Evolutionary conservation across 1,140 invertebrate species (phyloP), one percentile per base, ranked within the genome.

Genomic region (Euschistus heros): DNA sequence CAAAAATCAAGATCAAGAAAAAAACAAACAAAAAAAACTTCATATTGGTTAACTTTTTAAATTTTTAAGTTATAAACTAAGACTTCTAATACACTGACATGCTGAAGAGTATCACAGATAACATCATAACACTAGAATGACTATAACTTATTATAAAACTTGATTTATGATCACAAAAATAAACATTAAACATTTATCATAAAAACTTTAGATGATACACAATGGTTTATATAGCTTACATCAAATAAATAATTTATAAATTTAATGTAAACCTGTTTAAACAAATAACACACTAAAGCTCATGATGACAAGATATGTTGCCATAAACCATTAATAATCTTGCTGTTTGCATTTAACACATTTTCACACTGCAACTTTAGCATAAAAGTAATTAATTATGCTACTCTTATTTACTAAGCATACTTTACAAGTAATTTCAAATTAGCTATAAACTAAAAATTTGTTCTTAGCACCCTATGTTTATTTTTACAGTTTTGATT

Each of bases 121-220:
- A 37, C 33, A 37, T 37, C 33, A 37, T 37, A 37, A 37, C 33
- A 6, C 33, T 37, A 37, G 8, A 37, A 37, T 37, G 33, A 37
- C 33, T 37, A 37, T 37, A 37, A 37, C 33, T 37, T 37, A 37
- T 37, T 37, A 37, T 37, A 37, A 10, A 37, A 37, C 33, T 57
- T 26, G 54, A 26, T 57, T 57, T 24, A 57, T 57, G 6, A 57
- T 57, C 54, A 62, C 61, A 62, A 62, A 62, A 62, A 47, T 62
- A 44, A 62, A 62, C 61, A 44, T 62, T 62, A 8, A 46, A 62
- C 17, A 44, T 62, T 47, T 44, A 22, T 47, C n/a, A 62, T 62
- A 62, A 46, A 62, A 47, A 42, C 18, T 46, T 62, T 57, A 17
- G 26, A 22, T 17, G 18, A 26, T 57, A 57, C 24, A 57, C 20